phyloP scores from a whole-genome alignment of 1,140 invertebrate species.

The Hirudo medicinalis region DNA sequence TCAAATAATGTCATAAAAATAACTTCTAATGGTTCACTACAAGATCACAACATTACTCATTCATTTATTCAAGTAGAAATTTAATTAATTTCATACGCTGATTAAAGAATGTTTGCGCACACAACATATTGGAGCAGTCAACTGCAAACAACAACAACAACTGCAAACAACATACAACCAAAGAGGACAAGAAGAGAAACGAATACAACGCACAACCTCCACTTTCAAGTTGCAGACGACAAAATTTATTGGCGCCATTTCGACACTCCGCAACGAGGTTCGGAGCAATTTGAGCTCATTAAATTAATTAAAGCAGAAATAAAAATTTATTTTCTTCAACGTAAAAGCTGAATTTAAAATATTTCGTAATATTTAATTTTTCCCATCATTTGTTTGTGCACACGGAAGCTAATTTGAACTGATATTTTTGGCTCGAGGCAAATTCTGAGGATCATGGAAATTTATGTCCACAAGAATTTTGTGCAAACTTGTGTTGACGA shows the following conservation, averaged over 20 bases:
- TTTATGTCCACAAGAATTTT: too few relatives aligned
- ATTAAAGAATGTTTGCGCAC: background rate
- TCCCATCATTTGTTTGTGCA: background rate
- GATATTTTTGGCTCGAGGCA: too few relatives aligned
- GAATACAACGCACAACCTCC: background rate
- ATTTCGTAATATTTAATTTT: background rate
- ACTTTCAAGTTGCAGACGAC: background rate
- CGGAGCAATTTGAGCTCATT: background rate
- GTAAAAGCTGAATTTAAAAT: background rate
- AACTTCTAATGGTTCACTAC: too few relatives aligned
- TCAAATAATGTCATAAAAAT: too few relatives aligned
- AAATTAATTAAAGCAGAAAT: background rate
- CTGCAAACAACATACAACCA: too few relatives aligned
- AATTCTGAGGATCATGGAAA: too few relatives aligned
- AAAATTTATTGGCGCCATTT: background rate
- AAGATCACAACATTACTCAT: background rate
- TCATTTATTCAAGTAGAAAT: background rate
- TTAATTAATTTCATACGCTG: too few relatives aligned
- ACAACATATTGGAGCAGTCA: background rate
- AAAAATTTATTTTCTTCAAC: background rate
- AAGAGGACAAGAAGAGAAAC: background rate
- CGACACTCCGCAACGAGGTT: too few relatives aligned
- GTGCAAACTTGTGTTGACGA: too few relatives aligned
- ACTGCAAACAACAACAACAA: constrained; percentile 1
- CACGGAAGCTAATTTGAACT: too few relatives aligned